Conservation (phyloP, 2,113 vertebrate genomes). For the Chlamydotis undulata region DNA sequence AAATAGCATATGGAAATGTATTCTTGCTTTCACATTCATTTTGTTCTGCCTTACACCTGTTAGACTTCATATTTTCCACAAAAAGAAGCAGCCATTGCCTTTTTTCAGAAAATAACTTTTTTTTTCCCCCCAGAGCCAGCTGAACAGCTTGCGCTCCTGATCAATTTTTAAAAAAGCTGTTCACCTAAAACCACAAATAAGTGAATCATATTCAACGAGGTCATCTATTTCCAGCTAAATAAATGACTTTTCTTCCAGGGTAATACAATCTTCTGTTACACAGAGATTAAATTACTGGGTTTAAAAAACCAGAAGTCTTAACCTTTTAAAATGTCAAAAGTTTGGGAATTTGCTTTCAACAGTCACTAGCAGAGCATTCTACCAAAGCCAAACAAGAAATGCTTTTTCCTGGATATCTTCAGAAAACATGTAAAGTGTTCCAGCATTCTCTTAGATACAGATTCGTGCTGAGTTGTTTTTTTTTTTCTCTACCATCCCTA, state of each 20-base stretch:
- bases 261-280: constrained; percentile 43
- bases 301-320: neutral
- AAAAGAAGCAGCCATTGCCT: constrained; percentile 7
- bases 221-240: constrained; percentile 54
- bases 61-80: constrained; percentile 32
- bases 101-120: neutral
- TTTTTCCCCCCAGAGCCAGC: neutral
- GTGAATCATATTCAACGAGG: constrained; percentile 44
- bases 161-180: constrained; percentile 34
- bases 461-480: neutral
- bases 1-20: constrained; percentile 36
- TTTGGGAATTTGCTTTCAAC: constrained; percentile 26
- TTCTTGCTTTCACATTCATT: constrained; percentile 37
- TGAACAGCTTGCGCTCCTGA: constrained; percentile 33
- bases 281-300: constrained; percentile 31
- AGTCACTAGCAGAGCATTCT: neutral
- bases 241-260: constrained; percentile 43
- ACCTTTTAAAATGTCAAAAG: constrained; percentile 57
- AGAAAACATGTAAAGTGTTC: neutral
- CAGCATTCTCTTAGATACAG: neutral
- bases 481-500: neutral
- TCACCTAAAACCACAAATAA: constrained; percentile 51
- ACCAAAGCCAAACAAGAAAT: neutral
- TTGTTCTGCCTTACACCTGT: constrained; percentile 36
- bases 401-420: neutral